Conservation (phyloP, 2,797 vertebrate species). For the Urocyon cinereoargenteus region DNA sequence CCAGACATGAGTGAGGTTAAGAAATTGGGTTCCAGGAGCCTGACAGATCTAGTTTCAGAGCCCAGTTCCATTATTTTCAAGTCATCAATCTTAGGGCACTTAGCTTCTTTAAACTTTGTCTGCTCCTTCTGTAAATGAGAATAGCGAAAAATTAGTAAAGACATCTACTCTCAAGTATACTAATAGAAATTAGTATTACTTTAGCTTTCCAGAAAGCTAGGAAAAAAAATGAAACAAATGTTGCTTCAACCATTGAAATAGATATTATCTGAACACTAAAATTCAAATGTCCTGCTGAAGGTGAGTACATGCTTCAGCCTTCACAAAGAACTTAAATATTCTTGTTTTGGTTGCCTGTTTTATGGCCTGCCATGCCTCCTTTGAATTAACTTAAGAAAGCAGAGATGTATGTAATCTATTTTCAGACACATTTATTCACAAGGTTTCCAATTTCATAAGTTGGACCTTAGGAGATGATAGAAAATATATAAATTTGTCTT, state of each 20-base stretch:
- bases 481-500: background rate
- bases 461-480: background rate
- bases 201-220: background rate
- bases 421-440: constrained; percentile 1
- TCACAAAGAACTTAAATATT: background rate
- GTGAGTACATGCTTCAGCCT: background rate
- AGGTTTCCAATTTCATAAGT: background rate
- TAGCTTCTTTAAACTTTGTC: background rate
- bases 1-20: accelerated
- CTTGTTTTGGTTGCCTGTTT: background rate
- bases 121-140: background rate
- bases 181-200: background rate
- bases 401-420: background rate
- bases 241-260: background rate
- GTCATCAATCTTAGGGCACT: background rate
- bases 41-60: background rate
- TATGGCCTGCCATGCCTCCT: background rate
- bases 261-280: background rate
- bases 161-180: background rate
- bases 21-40: background rate
- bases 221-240: background rate
- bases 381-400: background rate
- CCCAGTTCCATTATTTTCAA: background rate
- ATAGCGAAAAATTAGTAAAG: background rate
- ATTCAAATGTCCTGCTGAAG: accelerated